Conservation (phyloP, 2,113 vertebrate genomes). For the Alligator sinensis region DNA sequence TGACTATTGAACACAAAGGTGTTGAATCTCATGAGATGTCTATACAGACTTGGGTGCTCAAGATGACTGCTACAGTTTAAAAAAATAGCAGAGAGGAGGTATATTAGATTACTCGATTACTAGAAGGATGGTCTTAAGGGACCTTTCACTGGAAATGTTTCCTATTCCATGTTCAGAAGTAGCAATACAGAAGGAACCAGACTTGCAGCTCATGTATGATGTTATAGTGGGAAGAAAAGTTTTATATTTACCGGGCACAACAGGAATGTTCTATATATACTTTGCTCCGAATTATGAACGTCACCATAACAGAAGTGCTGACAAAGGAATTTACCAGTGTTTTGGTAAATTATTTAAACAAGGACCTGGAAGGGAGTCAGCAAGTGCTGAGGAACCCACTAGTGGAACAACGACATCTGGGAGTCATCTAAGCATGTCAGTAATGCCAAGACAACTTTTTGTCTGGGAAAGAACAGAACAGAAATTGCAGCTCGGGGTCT, state of each 20-base stretch:
- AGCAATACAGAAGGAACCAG: neutral
- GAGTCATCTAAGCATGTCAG: neutral
- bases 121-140: neutral
- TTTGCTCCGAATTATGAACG: neutral
- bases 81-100: neutral
- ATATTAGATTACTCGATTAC: too few species aligned
- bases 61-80: neutral
- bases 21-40: accelerated
- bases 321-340: neutral
- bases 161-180: neutral
- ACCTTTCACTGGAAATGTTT: neutral
- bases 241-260: neutral
- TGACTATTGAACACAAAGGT: neutral
- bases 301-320: neutral
- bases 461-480: neutral
- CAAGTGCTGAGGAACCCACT: neutral
- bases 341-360: neutral
- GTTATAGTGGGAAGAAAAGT: neutral
- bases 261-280: too few species aligned
- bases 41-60: accelerated
- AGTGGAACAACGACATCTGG: neutral
- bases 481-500: neutral
- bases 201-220: neutral
- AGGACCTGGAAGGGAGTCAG: neutral
- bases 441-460: neutral